Base-by-base conservation (phyloP, 2,888 invertebrate genomes). In the Lithosia quadra region DNA sequence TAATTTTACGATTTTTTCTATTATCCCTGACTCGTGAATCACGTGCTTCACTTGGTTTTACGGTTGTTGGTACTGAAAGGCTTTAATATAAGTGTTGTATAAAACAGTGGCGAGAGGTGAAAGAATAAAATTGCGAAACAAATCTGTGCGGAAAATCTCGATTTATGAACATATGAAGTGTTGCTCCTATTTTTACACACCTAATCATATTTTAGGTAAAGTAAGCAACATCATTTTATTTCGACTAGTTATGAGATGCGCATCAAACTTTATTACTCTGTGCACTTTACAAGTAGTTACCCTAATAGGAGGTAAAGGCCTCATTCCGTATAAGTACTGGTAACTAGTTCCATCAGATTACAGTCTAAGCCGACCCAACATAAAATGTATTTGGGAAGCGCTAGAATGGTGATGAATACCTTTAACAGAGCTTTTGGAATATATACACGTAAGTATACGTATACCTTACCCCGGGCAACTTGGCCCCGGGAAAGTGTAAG, bases 271-370 rank as follows among this genome's bases (percentile, higher is more conserved):
- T 34, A 34, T 39, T 60, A 62, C 49, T 63, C 28, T 39, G 22
- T 67, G 69, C 65, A 65, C 65, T 69, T 63, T 63, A 65, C 59
- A 66, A 59, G 59, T 62, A 63, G 62, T 69, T 69, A 43, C 69
- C 15, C 53, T 69, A 58, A 69, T 63, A 69, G 57, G 24, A 33
- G 56, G 56, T 63, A 53, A 63, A 57, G 53, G 62, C 53, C 65
- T 61, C 65, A 65, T 69, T 63, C 21, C 65, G 36, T 58, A 63
- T 62, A 59, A 69, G 69, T 66, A 66, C 36, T 49, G 57, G 59
- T 63, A 69, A 69, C 65, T 69, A 69, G 63, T 63, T 70, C 55
- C 43, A 67, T 60, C 55, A 66, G 66, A 70, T 70, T 66, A 70
- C 63, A 53, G 43, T 34, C 43, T 70, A 63, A 70, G 69, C 63